phyloP scores from a whole-genome alignment of 2,113 vertebrate species.

The Lethenteron camtschaticum region DNA sequence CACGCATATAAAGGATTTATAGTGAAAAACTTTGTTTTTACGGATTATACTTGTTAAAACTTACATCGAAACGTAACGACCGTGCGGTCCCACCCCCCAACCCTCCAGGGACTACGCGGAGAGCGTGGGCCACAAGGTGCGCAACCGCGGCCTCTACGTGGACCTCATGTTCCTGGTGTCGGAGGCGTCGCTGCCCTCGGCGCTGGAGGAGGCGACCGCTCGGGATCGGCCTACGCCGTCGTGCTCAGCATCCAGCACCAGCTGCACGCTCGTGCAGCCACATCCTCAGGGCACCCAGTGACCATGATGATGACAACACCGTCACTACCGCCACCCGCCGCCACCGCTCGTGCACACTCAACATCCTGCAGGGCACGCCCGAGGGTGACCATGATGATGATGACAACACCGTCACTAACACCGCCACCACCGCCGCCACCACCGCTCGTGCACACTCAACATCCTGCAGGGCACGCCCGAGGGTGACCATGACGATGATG shows the following conservation, averaged over 20 bases:
- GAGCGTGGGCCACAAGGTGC: constrained; percentile 74
- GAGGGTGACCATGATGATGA: constrained; percentile 37
- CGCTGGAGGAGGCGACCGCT: constrained; percentile 77
- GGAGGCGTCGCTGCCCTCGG: constrained; percentile 77
- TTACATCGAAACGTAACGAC: no score
- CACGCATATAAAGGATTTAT: no score
- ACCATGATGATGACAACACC: no score
- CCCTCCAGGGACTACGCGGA: constrained; percentile 65
- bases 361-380: constrained; percentile 88
- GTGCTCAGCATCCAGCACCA: constrained; percentile 95
- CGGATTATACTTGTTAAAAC: no score
- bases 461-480: no score
- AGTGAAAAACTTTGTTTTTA: no score
- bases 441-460: no score
- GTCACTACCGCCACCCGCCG: constrained; percentile 19
- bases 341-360: constrained; percentile 69
- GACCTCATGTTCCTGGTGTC: constrained; percentile 98
- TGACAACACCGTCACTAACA: no score
- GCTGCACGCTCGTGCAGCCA: constrained; percentile 94
- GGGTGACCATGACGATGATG: no score
- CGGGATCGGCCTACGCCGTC: constrained; percentile 80
- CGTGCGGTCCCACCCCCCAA: no score
- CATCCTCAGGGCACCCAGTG: constrained; percentile 95
- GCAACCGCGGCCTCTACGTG: constrained; percentile 87
- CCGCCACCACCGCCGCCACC: no score